Conservation (phyloP, 1,140 invertebrate species). For the Hermatobates lingyangjiaoensis region DNA sequence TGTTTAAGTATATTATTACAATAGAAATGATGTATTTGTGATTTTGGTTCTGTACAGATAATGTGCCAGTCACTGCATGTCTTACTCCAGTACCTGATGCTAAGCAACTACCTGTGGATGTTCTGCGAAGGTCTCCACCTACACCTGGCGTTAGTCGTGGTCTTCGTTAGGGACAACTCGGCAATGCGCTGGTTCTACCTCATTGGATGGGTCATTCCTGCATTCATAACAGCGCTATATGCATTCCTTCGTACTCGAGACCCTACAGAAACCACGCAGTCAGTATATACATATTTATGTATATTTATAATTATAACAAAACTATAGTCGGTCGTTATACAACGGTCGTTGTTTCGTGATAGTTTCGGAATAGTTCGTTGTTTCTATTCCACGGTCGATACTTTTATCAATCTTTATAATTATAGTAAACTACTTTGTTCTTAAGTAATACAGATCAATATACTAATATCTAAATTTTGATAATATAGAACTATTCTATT, state of each 20-base stretch:
- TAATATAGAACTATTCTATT: too few species aligned
- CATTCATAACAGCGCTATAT: slow-evolving; percentile 24
- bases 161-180: slow-evolving; percentile 32
- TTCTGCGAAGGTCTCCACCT: slow-evolving; percentile 37
- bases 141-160: slow-evolving; percentile 34
- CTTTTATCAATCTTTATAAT: too few species aligned
- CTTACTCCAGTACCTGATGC: slow-evolving; percentile 33
- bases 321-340: too few species aligned
- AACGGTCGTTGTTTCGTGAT: too few species aligned
- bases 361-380: too few species aligned
- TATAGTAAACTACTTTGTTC: too few species aligned
- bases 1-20: too few species aligned
- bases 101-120: slow-evolving; percentile 41
- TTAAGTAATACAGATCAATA: too few species aligned
- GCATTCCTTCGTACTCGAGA: slow-evolving; percentile 19
- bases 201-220: slow-evolving; percentile 32
- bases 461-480: too few species aligned
- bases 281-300: slow-evolving; percentile 14
- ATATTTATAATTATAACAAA: too few species aligned
- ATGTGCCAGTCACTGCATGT: slow-evolving; percentile 34
- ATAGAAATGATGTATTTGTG: too few species aligned
- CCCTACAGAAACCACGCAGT: slow-evolving; percentile 19
- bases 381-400: too few species aligned
- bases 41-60: slow-evolving; percentile 24
- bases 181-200: slow-evolving; percentile 33